phyloP scores from a whole-genome alignment of 2,888 invertebrate genomes.

The Hydroisotoma schaefferi region DNA sequence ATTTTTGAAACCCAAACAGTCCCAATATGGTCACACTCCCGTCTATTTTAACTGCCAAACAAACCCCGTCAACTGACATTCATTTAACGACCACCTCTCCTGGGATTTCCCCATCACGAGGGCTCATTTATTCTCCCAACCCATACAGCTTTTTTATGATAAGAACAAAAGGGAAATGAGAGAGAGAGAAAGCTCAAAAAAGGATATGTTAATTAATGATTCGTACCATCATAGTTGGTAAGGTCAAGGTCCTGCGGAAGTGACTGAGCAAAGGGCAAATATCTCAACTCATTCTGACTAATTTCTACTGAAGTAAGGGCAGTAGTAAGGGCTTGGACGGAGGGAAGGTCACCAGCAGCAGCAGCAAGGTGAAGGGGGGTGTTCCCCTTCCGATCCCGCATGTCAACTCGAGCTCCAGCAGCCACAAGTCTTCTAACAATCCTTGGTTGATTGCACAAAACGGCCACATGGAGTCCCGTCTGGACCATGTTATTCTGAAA shows the following conservation, averaged over 20 bases:
- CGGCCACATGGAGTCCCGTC: slow-evolving; percentile 83
- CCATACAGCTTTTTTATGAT: background rate
- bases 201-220: background rate
- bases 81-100: background rate
- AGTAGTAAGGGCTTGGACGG: slow-evolving; percentile 69
- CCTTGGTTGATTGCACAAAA: slow-evolving; percentile 68
- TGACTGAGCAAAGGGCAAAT: slow-evolving; percentile 53
- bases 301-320: slow-evolving; percentile 60
- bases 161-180: background rate
- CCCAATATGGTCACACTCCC: slow-evolving; percentile 3
- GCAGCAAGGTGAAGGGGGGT: slow-evolving; percentile 84
- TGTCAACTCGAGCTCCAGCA: slow-evolving; percentile 66
- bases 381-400: slow-evolving; percentile 73
- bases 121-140: background rate
- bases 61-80: background rate
- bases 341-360: slow-evolving; percentile 64
- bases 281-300: slow-evolving; percentile 49
- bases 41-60: background rate
- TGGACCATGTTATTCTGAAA: slow-evolving; percentile 62
- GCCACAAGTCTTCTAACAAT: slow-evolving; percentile 73
- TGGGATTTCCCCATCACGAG: background rate
- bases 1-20: slow-evolving; percentile 8
- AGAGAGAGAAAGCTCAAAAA: no score
- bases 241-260: slow-evolving; percentile 67
- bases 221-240: slow-evolving; percentile 79